Percentiles rank a stretch among this genome's conserved stretches.
phyloP scores from a whole-genome alignment of 1,140 invertebrate species.

The Tribolium madens region DNA sequence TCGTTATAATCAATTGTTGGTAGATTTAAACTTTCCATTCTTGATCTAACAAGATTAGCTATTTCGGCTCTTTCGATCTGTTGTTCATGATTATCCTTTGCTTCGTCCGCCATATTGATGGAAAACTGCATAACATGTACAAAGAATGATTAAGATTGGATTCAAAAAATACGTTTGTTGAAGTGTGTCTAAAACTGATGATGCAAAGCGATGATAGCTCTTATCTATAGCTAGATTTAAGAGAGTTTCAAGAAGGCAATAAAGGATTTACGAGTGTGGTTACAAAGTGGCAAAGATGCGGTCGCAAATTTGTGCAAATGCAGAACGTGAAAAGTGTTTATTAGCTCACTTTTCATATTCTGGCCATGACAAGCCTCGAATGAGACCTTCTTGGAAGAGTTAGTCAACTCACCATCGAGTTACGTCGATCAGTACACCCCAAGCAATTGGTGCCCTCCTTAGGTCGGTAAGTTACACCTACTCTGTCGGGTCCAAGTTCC shows the following conservation, averaged over 20 bases:
- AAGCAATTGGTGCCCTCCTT: conserved; percentile 67
- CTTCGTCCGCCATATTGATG: conserved; percentile 84
- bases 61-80: conserved; percentile 96
- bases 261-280: conserved; percentile 8
- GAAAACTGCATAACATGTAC: conserved; percentile 74
- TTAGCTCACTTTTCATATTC: neutral
- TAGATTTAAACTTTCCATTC: conserved; percentile 93
- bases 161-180: neutral
- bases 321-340: neutral
- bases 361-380: neutral
- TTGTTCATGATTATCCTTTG: conserved; percentile 86
- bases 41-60: conserved; percentile 90
- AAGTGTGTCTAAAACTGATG: conserved; percentile 10
- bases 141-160: neutral
- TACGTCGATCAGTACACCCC: conserved; percentile 66
- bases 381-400: conserved; percentile 14
- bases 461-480: conserved; percentile 67
- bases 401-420: conserved; percentile 67
- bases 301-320: neutral
- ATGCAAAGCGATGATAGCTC: conserved; percentile 23
- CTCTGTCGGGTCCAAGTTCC: conserved; percentile 66
- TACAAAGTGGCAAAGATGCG: neutral
- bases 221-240: conserved; percentile 6
- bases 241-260: neutral
- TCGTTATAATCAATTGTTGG: conserved; percentile 93